A percentile compares a stretch with the other conserved stretches of the same genome.
Evolutionary conservation across 2,113 vertebrate genomes (phyloP).

Genomic region (Passer montanus): DNA sequence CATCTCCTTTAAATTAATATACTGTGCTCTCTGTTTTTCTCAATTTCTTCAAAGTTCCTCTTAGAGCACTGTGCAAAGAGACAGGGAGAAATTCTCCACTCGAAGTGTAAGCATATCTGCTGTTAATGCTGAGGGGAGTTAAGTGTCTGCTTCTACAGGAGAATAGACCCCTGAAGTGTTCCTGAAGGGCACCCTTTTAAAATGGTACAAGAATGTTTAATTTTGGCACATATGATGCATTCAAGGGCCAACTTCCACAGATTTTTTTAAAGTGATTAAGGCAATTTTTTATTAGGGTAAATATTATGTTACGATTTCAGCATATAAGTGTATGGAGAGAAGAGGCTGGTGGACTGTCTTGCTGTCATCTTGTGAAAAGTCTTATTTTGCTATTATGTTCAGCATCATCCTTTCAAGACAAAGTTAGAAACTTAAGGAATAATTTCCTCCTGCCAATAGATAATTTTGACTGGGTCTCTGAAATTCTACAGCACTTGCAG

Average conservation of each 20-base stretch:
- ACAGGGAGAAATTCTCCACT: conserved; percentile 67
- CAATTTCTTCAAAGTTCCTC: conserved; percentile 62
- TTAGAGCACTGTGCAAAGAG: conserved; percentile 65
- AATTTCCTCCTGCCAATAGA: neutral
- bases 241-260: conserved; percentile 47
- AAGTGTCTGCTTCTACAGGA: conserved; percentile 61
- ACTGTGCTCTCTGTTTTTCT: conserved; percentile 56
- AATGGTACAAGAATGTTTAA: conserved; percentile 62
- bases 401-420: neutral
- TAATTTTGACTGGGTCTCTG: neutral
- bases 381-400: neutral
- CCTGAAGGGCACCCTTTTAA: conserved; percentile 61
- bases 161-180: conserved; percentile 50
- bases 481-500: neutral
- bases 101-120: conserved; percentile 18
- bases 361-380: neutral
- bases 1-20: conserved; percentile 72
- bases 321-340: neutral
- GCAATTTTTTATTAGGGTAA: neutral
- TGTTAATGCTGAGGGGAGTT: conserved; percentile 69
- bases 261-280: conserved; percentile 6
- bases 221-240: conserved; percentile 45
- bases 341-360: neutral
- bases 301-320: conserved; percentile 33
- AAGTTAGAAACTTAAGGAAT: neutral